Evolutionary conservation across 2,888 invertebrate genomes (phyloP).

Genomic region (Quadriops clusia): DNA sequence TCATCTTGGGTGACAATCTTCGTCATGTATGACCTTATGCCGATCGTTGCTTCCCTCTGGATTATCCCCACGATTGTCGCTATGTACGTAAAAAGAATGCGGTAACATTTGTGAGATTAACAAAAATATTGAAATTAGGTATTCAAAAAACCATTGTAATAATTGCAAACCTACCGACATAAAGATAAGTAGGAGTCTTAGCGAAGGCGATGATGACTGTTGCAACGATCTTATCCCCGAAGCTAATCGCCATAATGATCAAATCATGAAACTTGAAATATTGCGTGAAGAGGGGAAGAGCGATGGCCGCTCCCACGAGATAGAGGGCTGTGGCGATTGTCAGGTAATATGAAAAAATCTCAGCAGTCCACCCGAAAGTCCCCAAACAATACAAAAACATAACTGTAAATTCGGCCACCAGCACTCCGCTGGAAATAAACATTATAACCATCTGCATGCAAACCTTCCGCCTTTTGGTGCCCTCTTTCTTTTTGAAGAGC

Average conservation of each 20-base stretch:
- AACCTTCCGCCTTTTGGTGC: constrained; percentile 18
- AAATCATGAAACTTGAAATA: constrained; percentile 32
- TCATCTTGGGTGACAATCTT: constrained; percentile 33
- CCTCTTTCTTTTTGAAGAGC: constrained; percentile 23
- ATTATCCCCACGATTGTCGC: too few relatives aligned
- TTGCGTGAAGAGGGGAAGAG: constrained; percentile 30
- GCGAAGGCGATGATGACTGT: constrained; percentile 34
- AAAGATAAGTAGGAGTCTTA: constrained; percentile 17
- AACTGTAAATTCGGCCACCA: neutral
- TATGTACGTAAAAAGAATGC: too few relatives aligned
- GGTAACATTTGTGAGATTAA: too few relatives aligned
- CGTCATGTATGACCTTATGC: constrained; percentile 32
- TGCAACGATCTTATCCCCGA: constrained; percentile 34
- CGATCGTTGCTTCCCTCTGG: too few relatives aligned
- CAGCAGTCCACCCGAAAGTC: too few relatives aligned
- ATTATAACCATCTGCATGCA: constrained; percentile 2
- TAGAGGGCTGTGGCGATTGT: neutral
- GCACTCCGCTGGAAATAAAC: neutral
- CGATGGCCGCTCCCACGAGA: constrained; percentile 26
- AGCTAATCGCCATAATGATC: constrained; percentile 32
- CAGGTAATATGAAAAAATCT: too few relatives aligned
- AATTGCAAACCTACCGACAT: constrained; percentile 14
- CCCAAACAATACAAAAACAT: neutral
- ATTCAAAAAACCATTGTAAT: too few relatives aligned
- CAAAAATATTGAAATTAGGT: too few relatives aligned